Evolutionary conservation across 1,140 invertebrate genomes (phyloP).

Genomic region (Tetraneura akinire): DNA sequence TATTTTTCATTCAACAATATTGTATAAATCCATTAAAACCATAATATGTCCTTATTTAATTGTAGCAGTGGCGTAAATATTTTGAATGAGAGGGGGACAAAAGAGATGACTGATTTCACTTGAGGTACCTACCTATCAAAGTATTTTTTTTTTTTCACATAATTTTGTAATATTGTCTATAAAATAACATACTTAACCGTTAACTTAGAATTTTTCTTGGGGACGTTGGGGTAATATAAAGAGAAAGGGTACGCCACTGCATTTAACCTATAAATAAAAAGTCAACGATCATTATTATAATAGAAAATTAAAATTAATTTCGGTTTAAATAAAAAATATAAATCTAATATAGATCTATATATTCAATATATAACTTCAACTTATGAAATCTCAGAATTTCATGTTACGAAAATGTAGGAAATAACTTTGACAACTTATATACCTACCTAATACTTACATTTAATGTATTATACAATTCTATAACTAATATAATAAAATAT

Average conservation of each 20-base stretch:
- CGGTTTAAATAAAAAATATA: too few relatives aligned
- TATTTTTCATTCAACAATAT: slow-evolving; percentile 4
- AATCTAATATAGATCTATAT: too few relatives aligned
- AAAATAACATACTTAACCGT: background rate
- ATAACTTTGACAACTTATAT: too few relatives aligned
- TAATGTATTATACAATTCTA: too few relatives aligned
- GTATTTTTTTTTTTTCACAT: background rate
- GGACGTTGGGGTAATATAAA: background rate
- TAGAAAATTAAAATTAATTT: too few relatives aligned
- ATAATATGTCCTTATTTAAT: background rate
- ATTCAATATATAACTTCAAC: too few relatives aligned
- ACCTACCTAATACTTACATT: too few relatives aligned
- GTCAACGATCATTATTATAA: too few relatives aligned
- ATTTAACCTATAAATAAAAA: background rate
- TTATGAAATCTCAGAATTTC: too few relatives aligned
- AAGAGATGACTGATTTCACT: background rate
- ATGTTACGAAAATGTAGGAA: too few relatives aligned
- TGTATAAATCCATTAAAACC: background rate
- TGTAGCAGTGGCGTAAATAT: slow-evolving; percentile 32
- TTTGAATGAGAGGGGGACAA: background rate
- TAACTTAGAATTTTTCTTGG: background rate
- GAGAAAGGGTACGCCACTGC: background rate
- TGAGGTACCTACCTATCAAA: background rate
- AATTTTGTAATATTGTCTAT: background rate
- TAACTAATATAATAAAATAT: too few relatives aligned